Percentiles rank a stretch among this genome's conserved stretches.
Evolutionary conservation across 1,140 invertebrate species (phyloP).

Genomic region (Sipha flava): DNA sequence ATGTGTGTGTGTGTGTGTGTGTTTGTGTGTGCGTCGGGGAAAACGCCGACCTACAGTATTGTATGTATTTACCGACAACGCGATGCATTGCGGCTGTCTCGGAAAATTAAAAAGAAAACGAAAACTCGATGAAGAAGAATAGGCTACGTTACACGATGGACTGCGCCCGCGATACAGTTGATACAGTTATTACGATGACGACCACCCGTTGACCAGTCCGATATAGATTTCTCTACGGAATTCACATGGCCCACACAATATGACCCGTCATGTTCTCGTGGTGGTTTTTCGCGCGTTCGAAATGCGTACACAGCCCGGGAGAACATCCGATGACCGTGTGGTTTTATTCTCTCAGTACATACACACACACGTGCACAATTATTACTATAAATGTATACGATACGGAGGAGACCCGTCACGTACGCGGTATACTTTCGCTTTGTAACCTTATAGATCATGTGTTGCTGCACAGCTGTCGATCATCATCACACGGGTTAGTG

Average conservation of each 20-base stretch:
- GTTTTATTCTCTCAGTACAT: neutral
- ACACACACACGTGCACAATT: neutral
- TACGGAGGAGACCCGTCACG: neutral
- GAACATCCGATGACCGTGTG: neutral
- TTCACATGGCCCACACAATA: neutral
- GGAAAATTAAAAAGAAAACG: too few relatives aligned
- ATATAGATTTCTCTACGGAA: neutral
- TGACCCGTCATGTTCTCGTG: conserved; percentile 4
- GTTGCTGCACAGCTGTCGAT: neutral
- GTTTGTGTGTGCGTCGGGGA: too few relatives aligned
- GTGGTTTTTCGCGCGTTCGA: neutral
- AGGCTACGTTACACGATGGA: too few relatives aligned
- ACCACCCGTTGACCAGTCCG: neutral
- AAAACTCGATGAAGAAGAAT: too few relatives aligned
- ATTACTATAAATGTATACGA: neutral
- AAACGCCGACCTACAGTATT: too few relatives aligned
- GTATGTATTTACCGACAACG: too few relatives aligned
- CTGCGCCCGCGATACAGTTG: neutral
- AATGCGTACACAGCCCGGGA: neutral
- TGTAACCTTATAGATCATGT: conserved; percentile 26
- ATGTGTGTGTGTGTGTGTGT: too few relatives aligned
- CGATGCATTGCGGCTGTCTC: too few relatives aligned
- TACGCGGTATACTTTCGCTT: conserved; percentile 20
- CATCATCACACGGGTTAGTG: neutral
- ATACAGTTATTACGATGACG: too few relatives aligned